Percentiles rank a stretch among this genome's conserved stretches.
Evolutionary conservation across 2,113 vertebrate genomes (phyloP).

Genomic region (Hyperopisus bebe): DNA sequence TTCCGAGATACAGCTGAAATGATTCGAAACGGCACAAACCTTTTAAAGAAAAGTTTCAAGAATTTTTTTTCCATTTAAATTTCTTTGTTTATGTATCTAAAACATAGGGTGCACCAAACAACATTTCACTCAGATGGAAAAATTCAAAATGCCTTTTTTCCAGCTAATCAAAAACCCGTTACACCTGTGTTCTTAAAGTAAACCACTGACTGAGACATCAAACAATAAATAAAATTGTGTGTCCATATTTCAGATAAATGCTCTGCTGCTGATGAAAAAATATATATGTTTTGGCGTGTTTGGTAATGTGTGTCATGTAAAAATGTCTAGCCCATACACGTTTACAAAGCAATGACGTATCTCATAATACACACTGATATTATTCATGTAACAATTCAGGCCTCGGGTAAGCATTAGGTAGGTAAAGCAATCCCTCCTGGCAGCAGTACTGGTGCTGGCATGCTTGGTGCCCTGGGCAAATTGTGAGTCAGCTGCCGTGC

Average conservation of each 20-base stretch:
- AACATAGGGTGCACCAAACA: neutral
- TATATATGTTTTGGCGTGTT: neutral
- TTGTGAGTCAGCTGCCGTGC: neutral
- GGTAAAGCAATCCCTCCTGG: neutral
- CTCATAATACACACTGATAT: neutral
- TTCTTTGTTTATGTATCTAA: neutral
- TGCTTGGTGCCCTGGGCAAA: neutral
- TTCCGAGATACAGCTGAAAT: neutral
- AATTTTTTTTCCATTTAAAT: neutral
- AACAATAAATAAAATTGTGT: neutral
- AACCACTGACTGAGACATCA: neutral
- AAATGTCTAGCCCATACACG: neutral
- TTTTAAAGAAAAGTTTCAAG: neutral
- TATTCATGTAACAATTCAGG: neutral
- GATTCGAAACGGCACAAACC: neutral
- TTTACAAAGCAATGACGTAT: neutral
- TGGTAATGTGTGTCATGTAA: neutral
- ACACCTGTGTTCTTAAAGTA: neutral
- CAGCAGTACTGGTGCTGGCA: neutral
- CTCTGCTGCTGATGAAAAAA: neutral
- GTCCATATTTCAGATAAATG: neutral
- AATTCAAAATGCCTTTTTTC: neutral
- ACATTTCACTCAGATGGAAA: neutral
- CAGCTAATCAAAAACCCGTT: neutral
- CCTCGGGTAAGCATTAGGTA: neutral